Conservation (phyloP, 2,888 invertebrate species). For the Ryuthela nishihirai region DNA sequence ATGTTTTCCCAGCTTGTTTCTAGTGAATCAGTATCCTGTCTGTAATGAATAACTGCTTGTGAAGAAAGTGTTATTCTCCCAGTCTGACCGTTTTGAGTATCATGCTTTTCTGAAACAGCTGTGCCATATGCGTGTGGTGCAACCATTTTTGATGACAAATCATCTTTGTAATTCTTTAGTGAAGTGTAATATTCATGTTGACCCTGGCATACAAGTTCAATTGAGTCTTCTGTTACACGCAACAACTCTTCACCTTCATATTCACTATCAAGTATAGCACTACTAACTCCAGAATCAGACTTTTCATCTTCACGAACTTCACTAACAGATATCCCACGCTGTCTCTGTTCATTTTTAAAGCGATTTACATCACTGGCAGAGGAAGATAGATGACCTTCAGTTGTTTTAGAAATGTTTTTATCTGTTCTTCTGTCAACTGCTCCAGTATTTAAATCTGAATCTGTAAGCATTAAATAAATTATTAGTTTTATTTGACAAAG, state of each 20-base stretch:
- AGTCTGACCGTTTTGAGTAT: background rate
- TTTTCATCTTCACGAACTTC: background rate
- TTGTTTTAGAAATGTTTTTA: too few relatives aligned
- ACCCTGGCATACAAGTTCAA: background rate
- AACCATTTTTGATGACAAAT: background rate
- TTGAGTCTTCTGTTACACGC: background rate
- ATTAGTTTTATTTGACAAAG: too few relatives aligned
- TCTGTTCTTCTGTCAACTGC: too few relatives aligned
- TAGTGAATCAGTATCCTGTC: conserved; percentile 4
- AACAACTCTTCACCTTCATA: conserved; percentile 2
- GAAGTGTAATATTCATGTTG: background rate
- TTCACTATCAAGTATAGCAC: conserved; percentile 1
- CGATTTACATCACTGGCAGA: too few relatives aligned
- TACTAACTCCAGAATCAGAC: background rate
- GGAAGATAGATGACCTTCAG: too few relatives aligned
- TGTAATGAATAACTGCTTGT: background rate
- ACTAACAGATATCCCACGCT: too few relatives aligned
- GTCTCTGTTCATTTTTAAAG: too few relatives aligned
- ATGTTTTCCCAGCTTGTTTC: conserved; percentile 24
- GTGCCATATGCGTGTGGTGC: too few relatives aligned
- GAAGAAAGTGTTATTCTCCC: background rate
- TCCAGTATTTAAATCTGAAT: too few relatives aligned
- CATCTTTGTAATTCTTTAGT: background rate
- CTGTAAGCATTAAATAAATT: too few relatives aligned
- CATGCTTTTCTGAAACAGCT: background rate